Percentiles rank a stretch among this genome's conserved stretches.
Conservation (phyloP, 2,888 invertebrate species). For the Dimorphilus gyrociliatus region DNA sequence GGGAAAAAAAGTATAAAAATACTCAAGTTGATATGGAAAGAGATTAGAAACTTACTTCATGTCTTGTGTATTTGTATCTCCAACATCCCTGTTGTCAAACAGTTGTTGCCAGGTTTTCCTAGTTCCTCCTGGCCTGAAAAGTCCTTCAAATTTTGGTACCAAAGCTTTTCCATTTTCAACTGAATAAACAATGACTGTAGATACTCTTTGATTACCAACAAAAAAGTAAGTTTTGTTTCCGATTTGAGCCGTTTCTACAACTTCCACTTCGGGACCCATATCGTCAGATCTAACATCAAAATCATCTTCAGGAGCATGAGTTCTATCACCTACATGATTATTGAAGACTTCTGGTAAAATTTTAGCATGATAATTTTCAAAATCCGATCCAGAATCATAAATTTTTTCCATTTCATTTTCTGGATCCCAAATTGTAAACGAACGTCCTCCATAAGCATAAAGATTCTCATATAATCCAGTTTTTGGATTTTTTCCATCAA, state of each 20-base stretch:
- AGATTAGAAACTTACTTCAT: too few species aligned
- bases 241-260: slow-evolving; percentile 3
- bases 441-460: slow-evolving; percentile 4
- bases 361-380: slow-evolving; percentile 3
- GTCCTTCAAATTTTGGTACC: slow-evolving; percentile 2
- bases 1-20: too few species aligned
- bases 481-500: slow-evolving; percentile 6
- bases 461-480: slow-evolving; percentile 3
- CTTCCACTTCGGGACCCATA: slow-evolving; percentile 6
- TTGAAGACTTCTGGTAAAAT: slow-evolving; percentile 9
- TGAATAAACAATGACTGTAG: slow-evolving; percentile 4
- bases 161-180: background rate
- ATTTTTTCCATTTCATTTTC: slow-evolving; percentile 3
- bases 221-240: slow-evolving; percentile 4
- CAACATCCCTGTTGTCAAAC: too few species aligned
- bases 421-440: slow-evolving; percentile 3
- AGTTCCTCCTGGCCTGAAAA: slow-evolving; percentile 3
- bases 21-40: too few species aligned
- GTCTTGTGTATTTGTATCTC: too few species aligned
- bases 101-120: too few species aligned
- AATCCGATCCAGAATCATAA: slow-evolving; percentile 4
- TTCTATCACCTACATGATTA: slow-evolving; percentile 1
- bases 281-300: slow-evolving; percentile 9
- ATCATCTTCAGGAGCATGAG: slow-evolving; percentile 2
- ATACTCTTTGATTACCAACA: slow-evolving; percentile 5